A percentile compares a stretch with the other conserved stretches of the same genome.
Conservation (phyloP, 2,797 vertebrate genomes). For the Lepidocolaptes lacrymiger region DNA sequence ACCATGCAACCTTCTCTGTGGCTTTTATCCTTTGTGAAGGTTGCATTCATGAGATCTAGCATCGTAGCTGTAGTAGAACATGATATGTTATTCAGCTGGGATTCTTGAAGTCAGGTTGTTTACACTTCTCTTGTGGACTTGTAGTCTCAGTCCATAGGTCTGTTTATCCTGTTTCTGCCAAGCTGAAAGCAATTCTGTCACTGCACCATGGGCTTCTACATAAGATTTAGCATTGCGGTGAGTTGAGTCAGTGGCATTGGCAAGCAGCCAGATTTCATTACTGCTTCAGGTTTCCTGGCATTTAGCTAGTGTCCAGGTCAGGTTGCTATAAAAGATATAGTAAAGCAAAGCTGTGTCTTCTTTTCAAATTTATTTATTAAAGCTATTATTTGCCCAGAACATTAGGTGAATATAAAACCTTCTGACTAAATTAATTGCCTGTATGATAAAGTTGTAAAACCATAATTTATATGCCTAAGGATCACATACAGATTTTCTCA, state of each 20-base stretch:
- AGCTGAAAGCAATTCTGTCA: slow-evolving; percentile 51
- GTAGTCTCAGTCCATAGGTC: slow-evolving; percentile 27
- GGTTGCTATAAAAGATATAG: neutral
- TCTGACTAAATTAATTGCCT: neutral
- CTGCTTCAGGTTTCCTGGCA: slow-evolving; percentile 26
- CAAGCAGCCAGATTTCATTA: slow-evolving; percentile 30
- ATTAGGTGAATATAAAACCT: neutral
- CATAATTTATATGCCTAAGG: neutral
- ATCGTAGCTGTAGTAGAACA: slow-evolving; percentile 3
- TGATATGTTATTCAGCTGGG: slow-evolving; percentile 19
- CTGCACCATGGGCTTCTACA: neutral
- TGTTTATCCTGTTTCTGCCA: slow-evolving; percentile 55
- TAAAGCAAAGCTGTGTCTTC: neutral
- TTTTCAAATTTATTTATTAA: slow-evolving; percentile 18
- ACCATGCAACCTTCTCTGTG: neutral
- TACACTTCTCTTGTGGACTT: slow-evolving; percentile 31
- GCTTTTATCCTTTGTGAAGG: slow-evolving; percentile 50
- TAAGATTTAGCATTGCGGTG: neutral
- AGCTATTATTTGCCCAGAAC: neutral
- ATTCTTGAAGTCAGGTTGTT: slow-evolving; percentile 61
- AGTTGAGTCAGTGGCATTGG: slow-evolving; percentile 1
- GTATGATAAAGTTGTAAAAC: neutral
- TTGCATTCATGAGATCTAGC: neutral
- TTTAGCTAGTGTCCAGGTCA: slow-evolving; percentile 37
- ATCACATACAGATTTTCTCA: neutral